phyloP scores from a whole-genome alignment of 2,113 vertebrate species.

The Notothenia rossii region DNA sequence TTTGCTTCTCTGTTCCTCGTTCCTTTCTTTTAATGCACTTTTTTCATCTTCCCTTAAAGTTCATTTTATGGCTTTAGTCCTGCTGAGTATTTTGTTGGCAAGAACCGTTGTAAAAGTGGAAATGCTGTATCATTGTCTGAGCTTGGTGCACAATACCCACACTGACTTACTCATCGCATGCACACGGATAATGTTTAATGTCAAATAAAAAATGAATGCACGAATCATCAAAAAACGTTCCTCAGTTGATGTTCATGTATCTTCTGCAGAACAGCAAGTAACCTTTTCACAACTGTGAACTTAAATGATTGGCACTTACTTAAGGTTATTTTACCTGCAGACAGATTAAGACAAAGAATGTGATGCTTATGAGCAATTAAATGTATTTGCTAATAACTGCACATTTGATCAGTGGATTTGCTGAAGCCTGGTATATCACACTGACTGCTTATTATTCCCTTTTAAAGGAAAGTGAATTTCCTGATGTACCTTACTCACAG shows the following conservation, averaged over 20 bases:
- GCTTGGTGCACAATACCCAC: slow-evolving; percentile 26
- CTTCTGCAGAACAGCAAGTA: neutral
- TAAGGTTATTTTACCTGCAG: neutral
- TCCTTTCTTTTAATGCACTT: slow-evolving; percentile 45
- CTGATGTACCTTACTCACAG: neutral
- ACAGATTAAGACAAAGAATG: neutral
- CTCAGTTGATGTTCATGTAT: neutral
- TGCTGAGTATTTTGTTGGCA: slow-evolving; percentile 40
- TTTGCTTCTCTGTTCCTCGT: slow-evolving; percentile 37
- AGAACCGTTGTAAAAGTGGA: slow-evolving; percentile 32
- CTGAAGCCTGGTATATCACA: neutral
- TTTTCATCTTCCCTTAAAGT: slow-evolving; percentile 45
- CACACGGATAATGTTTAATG: slow-evolving; percentile 29
- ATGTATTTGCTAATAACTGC: neutral
- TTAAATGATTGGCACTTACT: neutral
- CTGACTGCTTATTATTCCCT: neutral
- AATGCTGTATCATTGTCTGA: slow-evolving; percentile 59
- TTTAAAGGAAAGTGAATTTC: neutral
- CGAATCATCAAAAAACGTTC: slow-evolving; percentile 16
- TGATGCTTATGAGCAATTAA: neutral
- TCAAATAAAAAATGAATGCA: slow-evolving; percentile 17
- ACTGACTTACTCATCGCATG: neutral
- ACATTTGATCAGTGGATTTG: neutral
- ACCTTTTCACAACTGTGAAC: neutral
- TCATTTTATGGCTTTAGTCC: slow-evolving; percentile 55